Percentiles rank a stretch among this genome's conserved stretches.
phyloP scores from a whole-genome alignment of 2,113 vertebrate genomes.

The Toxotes chatareus region DNA sequence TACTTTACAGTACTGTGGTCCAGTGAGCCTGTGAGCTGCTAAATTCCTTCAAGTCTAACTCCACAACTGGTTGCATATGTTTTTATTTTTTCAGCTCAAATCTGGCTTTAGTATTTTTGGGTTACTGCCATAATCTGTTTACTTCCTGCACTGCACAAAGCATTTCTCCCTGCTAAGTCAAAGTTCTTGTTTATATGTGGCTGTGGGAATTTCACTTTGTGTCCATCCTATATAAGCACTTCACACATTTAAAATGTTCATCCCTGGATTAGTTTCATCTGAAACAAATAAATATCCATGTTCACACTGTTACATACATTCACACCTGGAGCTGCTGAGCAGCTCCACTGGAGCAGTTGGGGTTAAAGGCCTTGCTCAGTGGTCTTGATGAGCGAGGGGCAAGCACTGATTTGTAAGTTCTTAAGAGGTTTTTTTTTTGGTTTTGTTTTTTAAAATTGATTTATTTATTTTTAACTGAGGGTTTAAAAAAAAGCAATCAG shows the following conservation, averaged over 20 bases:
- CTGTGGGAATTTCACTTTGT: slow-evolving; percentile 10
- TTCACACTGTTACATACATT: not conserved
- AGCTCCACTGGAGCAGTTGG: not conserved
- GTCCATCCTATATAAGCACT: not conserved
- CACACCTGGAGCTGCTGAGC: not conserved
- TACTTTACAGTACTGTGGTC: not conserved
- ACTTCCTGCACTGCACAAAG: slow-evolving; percentile 47
- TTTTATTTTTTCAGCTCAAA: slow-evolving; percentile 28
- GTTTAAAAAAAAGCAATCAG: not conserved
- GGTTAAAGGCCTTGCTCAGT: not conserved
- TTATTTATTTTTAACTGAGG: too few species aligned
- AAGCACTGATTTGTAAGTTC: not conserved
- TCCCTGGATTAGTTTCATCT: not conserved
- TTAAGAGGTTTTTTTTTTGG: not conserved
- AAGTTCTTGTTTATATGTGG: slow-evolving; percentile 6
- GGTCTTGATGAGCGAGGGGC: not conserved
- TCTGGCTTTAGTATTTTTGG: slow-evolving; percentile 53
- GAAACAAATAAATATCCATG: not conserved
- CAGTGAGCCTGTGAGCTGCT: slow-evolving; percentile 3
- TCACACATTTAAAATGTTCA: not conserved
- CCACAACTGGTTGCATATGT: slow-evolving; percentile 15
- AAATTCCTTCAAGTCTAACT: slow-evolving; percentile 18
- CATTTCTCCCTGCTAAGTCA: slow-evolving; percentile 37
- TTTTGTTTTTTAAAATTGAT: too few species aligned
- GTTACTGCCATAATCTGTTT: slow-evolving; percentile 43